Evolutionary conservation across 2,888 invertebrate species (phyloP).

Genomic region (Brachyopa scutellaris): DNA sequence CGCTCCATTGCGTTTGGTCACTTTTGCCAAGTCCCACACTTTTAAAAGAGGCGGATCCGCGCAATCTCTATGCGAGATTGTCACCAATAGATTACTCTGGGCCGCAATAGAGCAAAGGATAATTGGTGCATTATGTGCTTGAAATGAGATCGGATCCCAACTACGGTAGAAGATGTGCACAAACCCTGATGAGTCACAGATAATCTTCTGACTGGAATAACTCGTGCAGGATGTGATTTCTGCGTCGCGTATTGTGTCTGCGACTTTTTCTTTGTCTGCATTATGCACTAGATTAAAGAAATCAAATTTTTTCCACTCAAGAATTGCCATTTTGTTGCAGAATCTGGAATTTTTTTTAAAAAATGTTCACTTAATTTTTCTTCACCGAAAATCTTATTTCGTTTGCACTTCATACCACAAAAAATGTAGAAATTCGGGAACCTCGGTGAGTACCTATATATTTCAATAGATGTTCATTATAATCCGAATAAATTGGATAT

Average conservation of each 20-base stretch:
- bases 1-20: constrained; percentile 75
- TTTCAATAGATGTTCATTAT: too few relatives aligned
- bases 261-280: constrained; percentile 89
- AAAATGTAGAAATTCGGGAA: too few relatives aligned
- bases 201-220: constrained; percentile 91
- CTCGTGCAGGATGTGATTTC: constrained; percentile 84
- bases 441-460: too few relatives aligned
- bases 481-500: too few relatives aligned
- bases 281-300: constrained; percentile 93
- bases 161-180: constrained; percentile 90
- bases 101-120: constrained; percentile 89
- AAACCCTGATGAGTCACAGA: constrained; percentile 93
- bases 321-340: constrained; percentile 77
- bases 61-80: constrained; percentile 94
- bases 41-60: constrained; percentile 93
- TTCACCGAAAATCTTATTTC: too few relatives aligned
- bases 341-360: constrained; percentile 18
- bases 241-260: constrained; percentile 82
- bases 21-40: constrained; percentile 89
- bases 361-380: too few relatives aligned
- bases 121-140: constrained; percentile 90
- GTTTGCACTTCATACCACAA: too few relatives aligned
- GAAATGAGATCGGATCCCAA: constrained; percentile 90
- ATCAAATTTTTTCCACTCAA: constrained; percentile 95
- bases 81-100: constrained; percentile 91